These are phyloP conservation scores for Brenthis daphne DNA, from an alignment of 2,888 invertebrate species.

Conservation along the genomic window DNA sequence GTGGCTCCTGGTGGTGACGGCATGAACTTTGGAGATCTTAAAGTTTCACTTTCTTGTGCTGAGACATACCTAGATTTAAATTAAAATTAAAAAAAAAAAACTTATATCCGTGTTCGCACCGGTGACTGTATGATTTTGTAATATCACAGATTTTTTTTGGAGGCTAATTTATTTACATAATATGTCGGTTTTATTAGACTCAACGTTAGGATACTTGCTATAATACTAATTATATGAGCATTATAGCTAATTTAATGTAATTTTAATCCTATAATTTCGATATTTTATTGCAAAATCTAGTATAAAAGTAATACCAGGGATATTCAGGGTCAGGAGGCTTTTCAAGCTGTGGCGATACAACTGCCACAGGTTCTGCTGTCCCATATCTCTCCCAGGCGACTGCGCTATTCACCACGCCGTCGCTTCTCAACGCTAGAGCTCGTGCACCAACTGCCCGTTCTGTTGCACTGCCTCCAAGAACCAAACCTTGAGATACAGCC, in stretches of 20 bases:
- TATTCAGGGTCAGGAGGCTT: constrained; percentile 85
- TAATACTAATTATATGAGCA: no score
- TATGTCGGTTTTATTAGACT: no score
- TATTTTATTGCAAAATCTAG: constrained; percentile 1
- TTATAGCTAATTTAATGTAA: no score
- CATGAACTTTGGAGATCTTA: constrained; percentile 87
- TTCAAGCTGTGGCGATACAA: constrained; percentile 80
- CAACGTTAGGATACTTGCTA: no score
- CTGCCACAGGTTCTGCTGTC: constrained; percentile 70
- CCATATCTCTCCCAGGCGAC: constrained; percentile 71
- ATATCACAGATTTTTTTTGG: neutral
- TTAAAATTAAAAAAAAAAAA: neutral
- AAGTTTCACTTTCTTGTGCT: constrained; percentile 82
- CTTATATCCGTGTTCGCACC: no score
- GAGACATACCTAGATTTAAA: constrained; percentile 82
- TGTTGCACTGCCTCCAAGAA: constrained; percentile 73
- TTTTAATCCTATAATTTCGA: no score
- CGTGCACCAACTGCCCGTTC: constrained; percentile 82
- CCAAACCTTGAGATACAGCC: constrained; percentile 87
- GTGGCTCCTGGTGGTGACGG: constrained; percentile 84
- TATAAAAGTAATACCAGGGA: constrained; percentile 82
- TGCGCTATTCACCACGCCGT: constrained; percentile 66
- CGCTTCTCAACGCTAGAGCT: constrained; percentile 63
- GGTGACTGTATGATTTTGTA: no score
- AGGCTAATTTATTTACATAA: neutral